phyloP scores from a whole-genome alignment of 2,797 vertebrate species.

The Syngnathus rostellatus region DNA sequence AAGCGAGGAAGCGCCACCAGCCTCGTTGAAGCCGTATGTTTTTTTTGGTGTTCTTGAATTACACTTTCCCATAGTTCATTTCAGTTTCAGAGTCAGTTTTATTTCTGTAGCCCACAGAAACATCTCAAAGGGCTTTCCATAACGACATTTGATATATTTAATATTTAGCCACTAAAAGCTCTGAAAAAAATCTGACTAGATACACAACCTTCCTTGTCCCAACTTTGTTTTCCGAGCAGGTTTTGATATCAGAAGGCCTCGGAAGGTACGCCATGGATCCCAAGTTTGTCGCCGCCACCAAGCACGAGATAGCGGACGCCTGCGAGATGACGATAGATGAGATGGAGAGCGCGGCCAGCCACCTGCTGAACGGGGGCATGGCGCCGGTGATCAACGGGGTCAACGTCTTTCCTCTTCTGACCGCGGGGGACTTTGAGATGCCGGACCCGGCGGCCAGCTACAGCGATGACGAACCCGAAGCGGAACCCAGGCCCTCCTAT shows the following conservation, averaged over 20 bases:
- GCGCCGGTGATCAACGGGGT: conserved; percentile 75
- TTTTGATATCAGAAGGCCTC: conserved; percentile 96
- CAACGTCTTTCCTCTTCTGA: conserved; percentile 75
- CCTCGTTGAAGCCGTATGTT: conserved; percentile 93
- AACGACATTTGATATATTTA: too few relatives aligned
- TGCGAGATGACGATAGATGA: conserved; percentile 99
- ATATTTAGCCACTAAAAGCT: too few relatives aligned
- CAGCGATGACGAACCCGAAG: conserved; percentile 91
- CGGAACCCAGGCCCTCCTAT: conserved; percentile 68
- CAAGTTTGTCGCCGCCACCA: conserved; percentile 94
- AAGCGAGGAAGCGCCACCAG: conserved; percentile 96
- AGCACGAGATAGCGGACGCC: conserved; percentile 94
- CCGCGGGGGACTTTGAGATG: conserved; percentile 81
- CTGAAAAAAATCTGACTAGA: too few relatives aligned
- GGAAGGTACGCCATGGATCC: conserved; percentile 95
- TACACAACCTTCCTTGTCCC: background rate
- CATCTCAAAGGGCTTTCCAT: too few relatives aligned
- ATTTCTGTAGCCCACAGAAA: too few relatives aligned
- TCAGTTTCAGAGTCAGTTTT: background rate
- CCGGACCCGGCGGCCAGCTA: conserved; percentile 88
- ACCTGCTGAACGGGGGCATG: conserved; percentile 83
- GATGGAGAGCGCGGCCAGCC: conserved; percentile 98
- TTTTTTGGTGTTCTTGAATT: background rate
- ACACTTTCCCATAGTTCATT: background rate
- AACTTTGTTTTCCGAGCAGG: conserved; percentile 61